These are phyloP conservation scores for Tragelaphus oryx DNA, from an alignment of 2,797 vertebrate species.

Conservation along the genomic window DNA sequence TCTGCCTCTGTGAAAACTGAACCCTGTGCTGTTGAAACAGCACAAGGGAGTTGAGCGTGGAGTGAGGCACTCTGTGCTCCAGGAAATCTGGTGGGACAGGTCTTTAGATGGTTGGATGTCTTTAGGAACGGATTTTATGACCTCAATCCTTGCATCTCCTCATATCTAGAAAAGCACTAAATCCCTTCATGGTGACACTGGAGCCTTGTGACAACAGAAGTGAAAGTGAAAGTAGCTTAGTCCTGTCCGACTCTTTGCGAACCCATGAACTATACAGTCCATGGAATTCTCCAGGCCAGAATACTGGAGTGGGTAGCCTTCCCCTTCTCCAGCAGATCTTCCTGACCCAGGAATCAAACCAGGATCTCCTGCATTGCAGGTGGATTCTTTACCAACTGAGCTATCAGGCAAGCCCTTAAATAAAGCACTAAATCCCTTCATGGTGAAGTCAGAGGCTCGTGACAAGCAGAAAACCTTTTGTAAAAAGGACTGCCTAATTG, in stretches of 20 bases:
- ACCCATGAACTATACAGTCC: not conserved
- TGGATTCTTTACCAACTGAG: too few relatives aligned
- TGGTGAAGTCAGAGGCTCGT: not conserved
- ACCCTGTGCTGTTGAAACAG: not conserved
- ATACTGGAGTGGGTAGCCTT: not conserved
- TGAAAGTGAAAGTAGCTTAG: not conserved
- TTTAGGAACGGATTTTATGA: not conserved
- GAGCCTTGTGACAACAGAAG: not conserved
- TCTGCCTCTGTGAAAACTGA: not conserved
- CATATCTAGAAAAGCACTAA: not conserved
- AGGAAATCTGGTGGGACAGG: not conserved
- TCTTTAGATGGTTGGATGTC: not conserved
- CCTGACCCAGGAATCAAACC: not conserved
- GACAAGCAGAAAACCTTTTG: not conserved
- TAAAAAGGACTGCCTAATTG: not conserved
- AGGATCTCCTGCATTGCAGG: not conserved
- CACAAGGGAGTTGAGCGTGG: not conserved
- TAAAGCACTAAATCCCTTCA: not conserved
- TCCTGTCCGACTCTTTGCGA: not conserved
- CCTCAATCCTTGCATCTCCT: not conserved
- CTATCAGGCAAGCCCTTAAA: too few relatives aligned
- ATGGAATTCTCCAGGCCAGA: not conserved
- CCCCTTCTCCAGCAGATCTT: not conserved
- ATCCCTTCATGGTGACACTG: not conserved
- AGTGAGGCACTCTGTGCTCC: not conserved